Evolutionary conservation across 2,113 vertebrate genomes (phyloP).

Genomic region (Micronycteris hirsuta): DNA sequence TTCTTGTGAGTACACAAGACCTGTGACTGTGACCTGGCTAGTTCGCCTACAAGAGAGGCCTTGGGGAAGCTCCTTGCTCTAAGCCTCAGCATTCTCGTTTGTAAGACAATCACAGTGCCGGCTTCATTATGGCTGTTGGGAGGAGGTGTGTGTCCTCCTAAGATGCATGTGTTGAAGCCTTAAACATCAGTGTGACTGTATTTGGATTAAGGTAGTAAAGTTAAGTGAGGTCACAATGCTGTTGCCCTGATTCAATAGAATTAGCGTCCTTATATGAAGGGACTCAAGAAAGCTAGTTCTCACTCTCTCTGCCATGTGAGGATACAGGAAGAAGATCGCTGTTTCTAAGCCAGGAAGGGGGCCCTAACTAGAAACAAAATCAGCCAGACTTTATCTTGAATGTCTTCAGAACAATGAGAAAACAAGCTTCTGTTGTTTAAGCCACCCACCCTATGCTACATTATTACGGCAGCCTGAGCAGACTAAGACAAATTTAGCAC

Average conservation of each 20-base stretch:
- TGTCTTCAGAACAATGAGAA: neutral
- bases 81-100: neutral
- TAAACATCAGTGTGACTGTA: neutral
- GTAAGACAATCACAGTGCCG: neutral
- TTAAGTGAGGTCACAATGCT: neutral
- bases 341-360: neutral
- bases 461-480: neutral
- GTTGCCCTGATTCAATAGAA: neutral
- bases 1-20: neutral
- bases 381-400: neutral
- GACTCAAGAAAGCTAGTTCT: neutral
- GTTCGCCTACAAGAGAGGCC: neutral
- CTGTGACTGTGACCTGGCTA: neutral
- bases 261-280: neutral
- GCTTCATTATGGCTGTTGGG: neutral
- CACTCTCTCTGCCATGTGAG: neutral
- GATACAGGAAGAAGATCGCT: neutral
- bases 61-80: neutral
- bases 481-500: neutral
- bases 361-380: neutral
- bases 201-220: neutral
- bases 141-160: neutral
- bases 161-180: neutral
- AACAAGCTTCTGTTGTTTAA: neutral
- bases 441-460: neutral